phyloP scores from a whole-genome alignment of 2,888 invertebrate species.

The Cataglyphis albicans region DNA sequence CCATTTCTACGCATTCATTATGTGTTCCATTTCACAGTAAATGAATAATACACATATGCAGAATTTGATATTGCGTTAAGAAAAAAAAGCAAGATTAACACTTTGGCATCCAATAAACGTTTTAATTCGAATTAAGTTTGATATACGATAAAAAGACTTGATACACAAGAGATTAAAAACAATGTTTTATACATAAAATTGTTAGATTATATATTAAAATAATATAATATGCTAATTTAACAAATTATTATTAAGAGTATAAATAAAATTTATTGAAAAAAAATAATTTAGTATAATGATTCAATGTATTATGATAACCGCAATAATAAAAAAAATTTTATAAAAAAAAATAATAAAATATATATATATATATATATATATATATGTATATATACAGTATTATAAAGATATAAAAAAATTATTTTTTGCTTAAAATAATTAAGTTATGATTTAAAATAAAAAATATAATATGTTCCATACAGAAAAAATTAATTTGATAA shows the following conservation, averaged over 20 bases:
- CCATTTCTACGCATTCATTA: slow-evolving; percentile 32
- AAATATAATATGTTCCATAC: not conserved
- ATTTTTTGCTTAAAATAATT: not conserved
- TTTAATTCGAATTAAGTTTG: not conserved
- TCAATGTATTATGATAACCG: not conserved
- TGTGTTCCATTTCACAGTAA: not conserved
- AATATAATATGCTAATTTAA: not conserved
- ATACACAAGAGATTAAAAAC: not conserved
- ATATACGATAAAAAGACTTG: not conserved
- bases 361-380: slow-evolving; percentile 25
- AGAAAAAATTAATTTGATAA: too few relatives aligned
- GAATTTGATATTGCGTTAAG: not conserved
- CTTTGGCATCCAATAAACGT: not conserved
- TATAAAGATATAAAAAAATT: not conserved
- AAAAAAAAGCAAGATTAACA: slow-evolving; percentile 4
- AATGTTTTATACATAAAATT: not conserved
- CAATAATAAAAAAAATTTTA: too few relatives aligned
- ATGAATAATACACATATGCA: slow-evolving; percentile 14
- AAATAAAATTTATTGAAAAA: not conserved
- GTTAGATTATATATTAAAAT: not conserved
- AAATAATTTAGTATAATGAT: not conserved
- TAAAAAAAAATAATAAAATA: not conserved
- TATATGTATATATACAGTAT: not conserved
- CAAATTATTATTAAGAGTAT: not conserved
- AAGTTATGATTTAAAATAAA: not conserved